Percentiles rank a stretch among this genome's conserved stretches.
Evolutionary conservation across 2,113 vertebrate species (phyloP).

Genomic region (Mobula hypostoma): DNA sequence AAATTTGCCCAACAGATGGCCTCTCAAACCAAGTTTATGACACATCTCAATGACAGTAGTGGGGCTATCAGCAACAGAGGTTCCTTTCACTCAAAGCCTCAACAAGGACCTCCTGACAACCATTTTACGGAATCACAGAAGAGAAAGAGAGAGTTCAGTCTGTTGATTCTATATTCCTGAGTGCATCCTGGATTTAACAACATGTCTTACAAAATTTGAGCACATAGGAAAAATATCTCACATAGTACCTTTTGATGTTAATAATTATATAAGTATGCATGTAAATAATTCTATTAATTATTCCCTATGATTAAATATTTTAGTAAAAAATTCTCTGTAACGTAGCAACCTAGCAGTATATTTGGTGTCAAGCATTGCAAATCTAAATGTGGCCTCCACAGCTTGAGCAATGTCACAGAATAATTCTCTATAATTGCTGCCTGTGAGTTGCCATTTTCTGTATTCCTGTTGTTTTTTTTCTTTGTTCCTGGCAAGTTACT

Average conservation of each 20-base stretch:
- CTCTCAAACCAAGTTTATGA: not conserved
- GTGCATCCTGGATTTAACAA: not conserved
- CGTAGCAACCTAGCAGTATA: not conserved
- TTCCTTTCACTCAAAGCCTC: too few species aligned
- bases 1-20: not conserved
- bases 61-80: too few species aligned
- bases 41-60: too few species aligned
- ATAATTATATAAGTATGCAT: not conserved
- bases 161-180: too few species aligned
- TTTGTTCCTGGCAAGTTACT: not conserved
- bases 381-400: not conserved
- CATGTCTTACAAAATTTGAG: not conserved
- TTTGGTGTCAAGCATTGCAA: not conserved
- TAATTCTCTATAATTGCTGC: not conserved
- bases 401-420: not conserved
- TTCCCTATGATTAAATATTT: not conserved
- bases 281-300: not conserved
- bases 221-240: not conserved
- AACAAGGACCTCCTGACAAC: not conserved
- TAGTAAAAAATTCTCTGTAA: too few species aligned
- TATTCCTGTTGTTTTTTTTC: not conserved
- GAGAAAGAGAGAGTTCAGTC: too few species aligned
- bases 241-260: not conserved
- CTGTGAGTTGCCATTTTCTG: not conserved
- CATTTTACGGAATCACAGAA: not conserved